Conservation (phyloP, 1,140 invertebrate species). For the Ooceraea biroi region DNA sequence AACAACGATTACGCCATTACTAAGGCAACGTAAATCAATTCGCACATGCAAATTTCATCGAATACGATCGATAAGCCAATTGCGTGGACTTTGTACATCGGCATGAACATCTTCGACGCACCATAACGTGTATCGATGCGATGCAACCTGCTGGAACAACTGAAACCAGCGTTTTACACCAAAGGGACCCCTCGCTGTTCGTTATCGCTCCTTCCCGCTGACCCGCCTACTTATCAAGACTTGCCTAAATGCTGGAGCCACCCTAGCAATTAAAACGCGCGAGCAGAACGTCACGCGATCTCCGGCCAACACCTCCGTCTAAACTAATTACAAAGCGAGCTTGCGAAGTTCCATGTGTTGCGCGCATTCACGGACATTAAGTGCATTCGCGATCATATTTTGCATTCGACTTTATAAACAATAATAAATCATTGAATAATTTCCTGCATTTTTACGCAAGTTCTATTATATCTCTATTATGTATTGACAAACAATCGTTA, state of each 20-base stretch:
- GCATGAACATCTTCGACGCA: slow-evolving; percentile 27
- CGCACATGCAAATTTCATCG: slow-evolving; percentile 22
- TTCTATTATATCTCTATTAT: not conserved
- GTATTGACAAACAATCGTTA: no score
- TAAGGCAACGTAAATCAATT: slow-evolving; percentile 13
- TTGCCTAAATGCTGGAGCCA: slow-evolving; percentile 72
- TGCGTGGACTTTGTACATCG: slow-evolving; percentile 16
- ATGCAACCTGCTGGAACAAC: slow-evolving; percentile 45
- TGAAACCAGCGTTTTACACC: slow-evolving; percentile 14
- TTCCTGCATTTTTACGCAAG: not conserved
- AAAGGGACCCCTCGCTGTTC: slow-evolving; percentile 24
- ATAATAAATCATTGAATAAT: slow-evolving; percentile 22
- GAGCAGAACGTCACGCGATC: slow-evolving; percentile 73
- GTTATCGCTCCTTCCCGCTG: slow-evolving; percentile 68
- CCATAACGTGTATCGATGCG: slow-evolving; percentile 14
- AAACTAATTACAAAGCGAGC: slow-evolving; percentile 73
- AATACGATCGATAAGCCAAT: slow-evolving; percentile 32
- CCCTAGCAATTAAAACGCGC: slow-evolving; percentile 76
- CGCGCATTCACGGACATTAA: slow-evolving; percentile 24
- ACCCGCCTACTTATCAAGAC: slow-evolving; percentile 75
- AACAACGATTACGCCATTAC: not conserved
- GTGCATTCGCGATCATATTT: not conserved
- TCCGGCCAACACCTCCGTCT: slow-evolving; percentile 68
- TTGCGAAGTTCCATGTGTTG: slow-evolving; percentile 20
- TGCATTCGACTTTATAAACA: not conserved